Evolutionary conservation across 2,113 vertebrate species (phyloP).

Genomic region (Scophthalmus maximus): DNA sequence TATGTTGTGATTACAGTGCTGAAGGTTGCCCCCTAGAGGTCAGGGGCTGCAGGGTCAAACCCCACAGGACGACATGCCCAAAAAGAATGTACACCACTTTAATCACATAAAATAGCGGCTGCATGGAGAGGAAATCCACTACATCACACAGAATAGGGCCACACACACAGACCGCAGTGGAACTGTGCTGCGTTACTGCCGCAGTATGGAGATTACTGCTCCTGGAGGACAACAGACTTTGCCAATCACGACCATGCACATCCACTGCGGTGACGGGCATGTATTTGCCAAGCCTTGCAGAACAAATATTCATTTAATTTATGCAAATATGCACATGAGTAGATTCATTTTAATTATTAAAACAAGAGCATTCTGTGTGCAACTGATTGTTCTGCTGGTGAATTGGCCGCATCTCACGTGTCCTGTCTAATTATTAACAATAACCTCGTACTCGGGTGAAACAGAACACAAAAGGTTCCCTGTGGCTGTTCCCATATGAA

Average conservation of each 20-base stretch:
- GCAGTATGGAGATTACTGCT: slow-evolving; percentile 18
- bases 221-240: slow-evolving; percentile 37
- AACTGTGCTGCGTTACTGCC: slow-evolving; percentile 1
- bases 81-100: background rate
- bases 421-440: slow-evolving; percentile 60
- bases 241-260: slow-evolving; percentile 30
- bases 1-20: slow-evolving; percentile 13
- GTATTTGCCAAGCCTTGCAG: slow-evolving; percentile 59
- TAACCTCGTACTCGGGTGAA: slow-evolving; percentile 36
- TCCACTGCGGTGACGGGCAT: slow-evolving; percentile 23
- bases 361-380: slow-evolving; percentile 52
- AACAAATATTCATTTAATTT: slow-evolving; percentile 70
- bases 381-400: slow-evolving; percentile 65
- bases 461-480: slow-evolving; percentile 27
- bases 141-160: slow-evolving; percentile 33
- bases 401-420: slow-evolving; percentile 34
- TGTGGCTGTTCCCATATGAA: no score
- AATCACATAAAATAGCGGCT: slow-evolving; percentile 15
- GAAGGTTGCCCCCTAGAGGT: slow-evolving; percentile 17
- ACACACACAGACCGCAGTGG: background rate
- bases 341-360: slow-evolving; percentile 72
- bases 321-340: slow-evolving; percentile 60
- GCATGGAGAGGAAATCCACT: background rate
- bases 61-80: background rate
- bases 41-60: slow-evolving; percentile 27